These are phyloP conservation scores for Heteromyza rotundicornis DNA, from an alignment of 2,888 invertebrate genomes.

Conservation along the genomic window DNA sequence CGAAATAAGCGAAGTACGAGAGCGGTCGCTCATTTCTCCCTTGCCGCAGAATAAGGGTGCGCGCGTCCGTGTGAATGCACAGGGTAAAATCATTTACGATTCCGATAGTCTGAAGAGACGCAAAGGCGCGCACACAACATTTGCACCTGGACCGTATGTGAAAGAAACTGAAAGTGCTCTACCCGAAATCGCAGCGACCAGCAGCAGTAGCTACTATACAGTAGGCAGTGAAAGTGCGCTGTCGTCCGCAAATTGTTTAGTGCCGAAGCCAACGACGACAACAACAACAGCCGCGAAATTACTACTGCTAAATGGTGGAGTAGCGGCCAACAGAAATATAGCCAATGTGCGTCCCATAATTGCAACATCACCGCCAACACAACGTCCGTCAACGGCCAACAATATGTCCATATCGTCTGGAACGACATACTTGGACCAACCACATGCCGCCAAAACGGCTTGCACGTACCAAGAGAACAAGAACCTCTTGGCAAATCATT, in stretches of 20 bases:
- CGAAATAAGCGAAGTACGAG: slow-evolving; percentile 54
- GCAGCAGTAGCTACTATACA: slow-evolving; percentile 5
- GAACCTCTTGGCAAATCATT: slow-evolving; percentile 48
- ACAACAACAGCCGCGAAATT: slow-evolving; percentile 41
- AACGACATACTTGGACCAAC: background rate
- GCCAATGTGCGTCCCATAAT: slow-evolving; percentile 60
- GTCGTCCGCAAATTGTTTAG: background rate
- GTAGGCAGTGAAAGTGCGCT: slow-evolving; percentile 29
- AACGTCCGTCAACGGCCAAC: slow-evolving; percentile 22
- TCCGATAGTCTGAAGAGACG: slow-evolving; percentile 81
- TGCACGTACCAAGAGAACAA: slow-evolving; percentile 45
- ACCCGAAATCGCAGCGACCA: slow-evolving; percentile 22
- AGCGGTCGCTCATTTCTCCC: slow-evolving; percentile 40
- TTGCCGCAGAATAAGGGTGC: slow-evolving; percentile 54
- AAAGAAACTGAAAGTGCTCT: slow-evolving; percentile 68
- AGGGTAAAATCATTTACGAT: slow-evolving; percentile 86
- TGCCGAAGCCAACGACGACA: slow-evolving; percentile 11
- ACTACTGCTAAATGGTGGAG: slow-evolving; percentile 48
- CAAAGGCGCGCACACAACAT: slow-evolving; percentile 83
- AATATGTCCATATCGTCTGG: background rate
- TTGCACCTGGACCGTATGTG: slow-evolving; percentile 86
- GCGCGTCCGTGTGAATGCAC: slow-evolving; percentile 78
- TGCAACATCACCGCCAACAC: slow-evolving; percentile 39
- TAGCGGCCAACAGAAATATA: slow-evolving; percentile 51
- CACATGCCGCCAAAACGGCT: slow-evolving; percentile 30